Conservation (phyloP, 2,888 invertebrate genomes). For the Rotaria macrura region DNA sequence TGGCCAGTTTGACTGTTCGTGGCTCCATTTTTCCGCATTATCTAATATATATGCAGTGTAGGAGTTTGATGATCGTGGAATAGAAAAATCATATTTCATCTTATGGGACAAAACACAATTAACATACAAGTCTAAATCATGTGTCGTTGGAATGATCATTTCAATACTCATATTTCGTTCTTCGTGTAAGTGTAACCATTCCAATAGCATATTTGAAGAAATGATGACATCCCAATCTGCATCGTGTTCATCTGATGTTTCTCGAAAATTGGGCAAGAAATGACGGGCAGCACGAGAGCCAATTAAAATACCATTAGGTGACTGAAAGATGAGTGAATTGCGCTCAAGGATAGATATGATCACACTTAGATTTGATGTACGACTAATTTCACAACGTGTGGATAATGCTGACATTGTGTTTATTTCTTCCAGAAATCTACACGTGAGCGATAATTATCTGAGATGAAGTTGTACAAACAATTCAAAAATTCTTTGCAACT, state of each 20-base stretch:
- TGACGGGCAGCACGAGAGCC: not conserved
- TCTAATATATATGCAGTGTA: not conserved
- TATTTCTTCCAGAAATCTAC: too few relatives aligned
- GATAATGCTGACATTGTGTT: not conserved
- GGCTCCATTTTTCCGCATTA: not conserved
- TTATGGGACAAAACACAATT: not conserved
- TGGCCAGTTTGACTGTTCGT: not conserved
- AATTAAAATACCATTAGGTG: not conserved
- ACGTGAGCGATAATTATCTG: too few relatives aligned
- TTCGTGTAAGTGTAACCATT: not conserved
- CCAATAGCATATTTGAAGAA: not conserved
- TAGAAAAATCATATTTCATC: not conserved
- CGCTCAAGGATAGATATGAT: not conserved
- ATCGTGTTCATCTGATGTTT: not conserved
- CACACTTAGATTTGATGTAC: not conserved
- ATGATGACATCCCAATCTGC: not conserved
- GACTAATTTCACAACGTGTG: not conserved
- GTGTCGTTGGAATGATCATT: not conserved
- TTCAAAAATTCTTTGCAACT: too few relatives aligned
- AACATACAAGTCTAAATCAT: not conserved
- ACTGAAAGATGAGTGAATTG: not conserved
- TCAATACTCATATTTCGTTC: not conserved
- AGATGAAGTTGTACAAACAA: too few relatives aligned
- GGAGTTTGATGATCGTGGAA: not conserved
- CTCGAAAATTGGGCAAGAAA: not conserved